Evolutionary conservation across 2,113 vertebrate species (phyloP).

Genomic region (Burhinus oedicnemus): DNA sequence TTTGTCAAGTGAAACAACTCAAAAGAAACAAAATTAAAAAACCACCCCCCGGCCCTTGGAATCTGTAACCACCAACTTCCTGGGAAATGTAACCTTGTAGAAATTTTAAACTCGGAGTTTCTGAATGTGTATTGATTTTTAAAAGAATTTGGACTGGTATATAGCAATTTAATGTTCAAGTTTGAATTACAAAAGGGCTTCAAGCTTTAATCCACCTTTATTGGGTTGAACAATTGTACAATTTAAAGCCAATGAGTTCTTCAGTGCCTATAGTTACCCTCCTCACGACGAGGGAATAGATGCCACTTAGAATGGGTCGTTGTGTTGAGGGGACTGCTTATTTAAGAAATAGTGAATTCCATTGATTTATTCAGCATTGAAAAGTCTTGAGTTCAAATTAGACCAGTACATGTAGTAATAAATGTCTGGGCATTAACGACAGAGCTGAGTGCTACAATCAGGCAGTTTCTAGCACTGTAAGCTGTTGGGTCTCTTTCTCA

Average conservation of each 20-base stretch:
- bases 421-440: not conserved
- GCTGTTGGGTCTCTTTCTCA: not conserved
- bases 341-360: not conserved
- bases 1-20: conserved; percentile 10
- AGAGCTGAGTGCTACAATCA: not conserved
- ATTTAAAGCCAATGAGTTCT: conserved; percentile 40
- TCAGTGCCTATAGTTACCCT: conserved; percentile 42
- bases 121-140: not conserved
- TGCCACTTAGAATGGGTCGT: not conserved
- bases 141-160: not conserved
- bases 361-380: not conserved
- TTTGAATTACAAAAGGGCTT: conserved; percentile 53
- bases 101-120: not conserved
- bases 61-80: conserved; percentile 4
- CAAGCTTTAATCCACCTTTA: conserved; percentile 56
- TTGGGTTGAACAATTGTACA: conserved; percentile 40
- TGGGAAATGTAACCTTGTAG: not conserved
- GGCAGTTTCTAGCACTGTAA: not conserved
- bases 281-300: not conserved
- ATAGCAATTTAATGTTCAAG: not conserved
- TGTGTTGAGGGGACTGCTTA: not conserved
- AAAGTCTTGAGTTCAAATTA: not conserved
- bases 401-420: not conserved
- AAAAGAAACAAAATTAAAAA: not conserved
- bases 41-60: not conserved